Conservation (phyloP, 2,888 invertebrate genomes). For the Agrotis puta region DNA sequence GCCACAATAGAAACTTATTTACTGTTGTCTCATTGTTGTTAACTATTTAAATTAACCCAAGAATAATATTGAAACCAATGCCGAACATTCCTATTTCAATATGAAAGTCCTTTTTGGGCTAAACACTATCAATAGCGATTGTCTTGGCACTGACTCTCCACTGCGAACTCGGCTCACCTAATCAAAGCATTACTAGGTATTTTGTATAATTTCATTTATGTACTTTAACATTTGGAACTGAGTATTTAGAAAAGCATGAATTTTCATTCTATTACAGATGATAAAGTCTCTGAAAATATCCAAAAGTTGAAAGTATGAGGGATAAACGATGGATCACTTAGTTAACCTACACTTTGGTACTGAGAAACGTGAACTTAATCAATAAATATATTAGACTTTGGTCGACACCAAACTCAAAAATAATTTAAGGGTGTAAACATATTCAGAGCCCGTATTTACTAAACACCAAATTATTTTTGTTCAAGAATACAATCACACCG, state of each 20-base stretch:
- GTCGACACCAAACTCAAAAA: background rate
- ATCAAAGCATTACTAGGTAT: background rate
- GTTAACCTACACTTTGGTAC: background rate
- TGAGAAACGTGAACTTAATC: background rate
- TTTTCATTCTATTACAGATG: background rate
- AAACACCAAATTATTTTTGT: conserved; percentile 33
- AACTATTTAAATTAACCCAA: too few species aligned
- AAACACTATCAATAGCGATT: too few species aligned
- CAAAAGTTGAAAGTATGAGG: background rate
- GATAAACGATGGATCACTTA: background rate
- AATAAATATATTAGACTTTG: background rate
- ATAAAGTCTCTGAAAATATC: background rate
- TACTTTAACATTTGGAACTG: too few species aligned
- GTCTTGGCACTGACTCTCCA: too few species aligned
- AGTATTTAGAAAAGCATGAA: background rate
- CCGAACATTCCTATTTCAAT: too few species aligned
- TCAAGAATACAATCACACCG: conserved; percentile 9
- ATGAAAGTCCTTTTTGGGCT: too few species aligned
- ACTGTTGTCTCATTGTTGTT: too few species aligned
- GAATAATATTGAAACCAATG: too few species aligned
- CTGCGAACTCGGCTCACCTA: background rate
- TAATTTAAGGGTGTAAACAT: conserved; percentile 7
- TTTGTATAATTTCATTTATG: too few species aligned
- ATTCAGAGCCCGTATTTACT: conserved; percentile 7
- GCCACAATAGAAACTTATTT: too few species aligned